phyloP scores from a whole-genome alignment of 2,888 invertebrate genomes.

The Synanthedon andrenaeformis region DNA sequence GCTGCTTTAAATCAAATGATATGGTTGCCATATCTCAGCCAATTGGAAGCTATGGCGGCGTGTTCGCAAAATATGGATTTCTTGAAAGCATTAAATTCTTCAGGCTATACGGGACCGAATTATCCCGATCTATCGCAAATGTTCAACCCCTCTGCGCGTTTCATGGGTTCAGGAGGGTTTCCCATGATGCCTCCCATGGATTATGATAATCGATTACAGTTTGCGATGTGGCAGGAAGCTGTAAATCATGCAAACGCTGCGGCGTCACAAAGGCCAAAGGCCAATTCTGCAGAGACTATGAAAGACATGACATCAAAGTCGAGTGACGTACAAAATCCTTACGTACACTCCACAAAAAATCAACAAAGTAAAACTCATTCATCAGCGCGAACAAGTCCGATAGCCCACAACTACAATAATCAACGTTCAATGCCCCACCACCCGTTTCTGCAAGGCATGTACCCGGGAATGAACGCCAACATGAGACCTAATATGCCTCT shows the following conservation, averaged over 20 bases:
- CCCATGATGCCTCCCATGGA: constrained; percentile 59
- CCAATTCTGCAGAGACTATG: constrained; percentile 32
- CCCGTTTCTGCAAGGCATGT: constrained; percentile 49
- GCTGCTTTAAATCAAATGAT: constrained; percentile 80
- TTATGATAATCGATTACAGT: constrained; percentile 68
- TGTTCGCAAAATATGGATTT: constrained; percentile 71
- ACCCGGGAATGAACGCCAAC: constrained; percentile 46
- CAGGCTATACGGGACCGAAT: constrained; percentile 58
- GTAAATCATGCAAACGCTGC: constrained; percentile 66
- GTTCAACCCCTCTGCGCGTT: constrained; percentile 51
- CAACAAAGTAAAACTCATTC: constrained; percentile 49
- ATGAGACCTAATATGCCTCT: constrained; percentile 44
- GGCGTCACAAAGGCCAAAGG: constrained; percentile 42
- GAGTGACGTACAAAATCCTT: constrained; percentile 52
- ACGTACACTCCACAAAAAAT: constrained; percentile 54
- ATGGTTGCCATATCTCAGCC: constrained; percentile 78
- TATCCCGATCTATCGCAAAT: constrained; percentile 64
- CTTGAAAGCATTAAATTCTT: constrained; percentile 66
- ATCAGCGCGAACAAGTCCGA: constrained; percentile 63
- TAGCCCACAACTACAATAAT: constrained; percentile 52
- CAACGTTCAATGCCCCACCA: constrained; percentile 40
- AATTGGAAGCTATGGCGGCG: constrained; percentile 71
- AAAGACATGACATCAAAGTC: constrained; percentile 45
- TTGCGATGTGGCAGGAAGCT: constrained; percentile 79
- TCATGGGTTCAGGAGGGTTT: constrained; percentile 51